phyloP scores from a whole-genome alignment of 1,140 invertebrate genomes.

The Drosophila insularis region DNA sequence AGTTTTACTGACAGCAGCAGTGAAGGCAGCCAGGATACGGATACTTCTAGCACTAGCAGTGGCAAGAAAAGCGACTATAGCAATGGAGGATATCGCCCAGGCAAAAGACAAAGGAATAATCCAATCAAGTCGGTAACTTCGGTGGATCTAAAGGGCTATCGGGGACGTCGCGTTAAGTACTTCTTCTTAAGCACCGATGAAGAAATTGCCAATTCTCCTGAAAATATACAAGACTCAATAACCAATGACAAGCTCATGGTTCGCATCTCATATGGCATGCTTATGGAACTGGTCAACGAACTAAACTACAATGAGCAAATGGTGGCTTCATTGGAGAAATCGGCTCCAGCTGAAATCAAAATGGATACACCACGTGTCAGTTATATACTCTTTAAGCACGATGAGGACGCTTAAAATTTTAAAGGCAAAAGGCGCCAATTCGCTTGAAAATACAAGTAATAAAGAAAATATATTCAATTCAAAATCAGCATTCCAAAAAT shows the following conservation, averaged over 20 bases:
- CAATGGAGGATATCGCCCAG: not conserved
- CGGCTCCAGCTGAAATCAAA: not conserved
- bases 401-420: slow-evolving; percentile 22
- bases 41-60: not conserved
- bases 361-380: slow-evolving; percentile 12
- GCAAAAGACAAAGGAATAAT: not conserved
- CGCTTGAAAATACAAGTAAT: too few relatives aligned
- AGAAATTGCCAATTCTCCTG: slow-evolving; percentile 23
- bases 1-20: slow-evolving; percentile 2
- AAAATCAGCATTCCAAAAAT: too few relatives aligned
- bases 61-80: not conserved
- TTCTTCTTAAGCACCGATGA: slow-evolving; percentile 27
- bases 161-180: slow-evolving; percentile 35
- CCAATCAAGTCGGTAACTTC: slow-evolving; percentile 5
- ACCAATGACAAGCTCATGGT: not conserved
- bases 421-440: not conserved
- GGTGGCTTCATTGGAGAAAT: slow-evolving; percentile 27
- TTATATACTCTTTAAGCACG: slow-evolving; percentile 42
- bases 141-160: slow-evolving; percentile 33
- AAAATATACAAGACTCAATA: slow-evolving; percentile 12
- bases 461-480: too few relatives aligned
- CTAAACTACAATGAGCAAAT: slow-evolving; percentile 40
- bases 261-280: slow-evolving; percentile 50
- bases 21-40: not conserved
- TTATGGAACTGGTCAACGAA: slow-evolving; percentile 37